Evolutionary conservation across 2,888 invertebrate genomes (phyloP), one percentile per base, ranked within the genome.

Genomic region (Drosophila nr. fundita): DNA sequence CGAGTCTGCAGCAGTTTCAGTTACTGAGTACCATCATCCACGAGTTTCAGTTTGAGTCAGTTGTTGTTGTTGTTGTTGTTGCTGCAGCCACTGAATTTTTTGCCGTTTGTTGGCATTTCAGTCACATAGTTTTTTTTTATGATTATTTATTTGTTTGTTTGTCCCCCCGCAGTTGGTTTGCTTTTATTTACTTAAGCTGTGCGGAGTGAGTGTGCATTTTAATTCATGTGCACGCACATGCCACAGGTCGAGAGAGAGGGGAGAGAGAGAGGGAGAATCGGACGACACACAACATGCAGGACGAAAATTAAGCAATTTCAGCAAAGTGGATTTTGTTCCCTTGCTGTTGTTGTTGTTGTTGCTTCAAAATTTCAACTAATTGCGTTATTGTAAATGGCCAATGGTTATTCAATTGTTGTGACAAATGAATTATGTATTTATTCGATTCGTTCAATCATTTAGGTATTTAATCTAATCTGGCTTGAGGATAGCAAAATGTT

Each of bases 171-270:
- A 62, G 40, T 61, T 57, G 61, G 32, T 50, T 15, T 32, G 64
- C 68, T 65, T 81, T 78, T 86, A 86, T 88, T 86, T 84, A 69
- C 82, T 79, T 75, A 66, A 77, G 77, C 68, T 73, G 70, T 70
- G 72, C 68, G 73, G 73, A 58, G 74, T 78, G 81, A 72, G 76
- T 71, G 38, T 82, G 78, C 68, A 63, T 81, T 76, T 57, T 52
- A 65, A 69, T 80, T 66, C 15, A 53, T 36, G 53, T 32, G 49
- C 62, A 70, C 71, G 65, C 73, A 73, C 34, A 27, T 27, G n/a
- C 27, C n/a, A 73, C 42, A 45, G n/a, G 4, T 0, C 10, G 34
- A 13, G 13, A 1, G 32, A 32, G 4, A 4, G 32, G 0, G 4
- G 30, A 4, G 13, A 4, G 13, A 34, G 48, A 27, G 38, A 18